phyloP scores from a whole-genome alignment of 1,140 invertebrate genomes.

The Heliconius hewitsoni region DNA sequence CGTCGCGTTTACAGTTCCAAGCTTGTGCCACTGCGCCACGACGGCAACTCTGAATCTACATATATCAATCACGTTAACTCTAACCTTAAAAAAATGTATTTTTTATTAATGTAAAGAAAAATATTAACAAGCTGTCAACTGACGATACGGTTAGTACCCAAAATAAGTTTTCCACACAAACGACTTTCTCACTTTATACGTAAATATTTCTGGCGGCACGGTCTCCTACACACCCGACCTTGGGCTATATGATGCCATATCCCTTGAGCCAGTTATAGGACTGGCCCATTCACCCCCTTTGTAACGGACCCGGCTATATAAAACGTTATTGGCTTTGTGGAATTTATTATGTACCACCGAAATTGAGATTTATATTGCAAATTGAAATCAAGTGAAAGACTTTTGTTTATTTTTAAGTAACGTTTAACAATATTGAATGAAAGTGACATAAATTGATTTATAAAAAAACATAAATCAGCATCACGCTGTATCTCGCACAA shows the following conservation, averaged over 20 bases:
- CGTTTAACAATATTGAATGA: no score
- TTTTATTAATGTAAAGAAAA: background rate
- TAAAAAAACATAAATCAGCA: no score
- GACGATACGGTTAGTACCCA: background rate
- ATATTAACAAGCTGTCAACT: background rate
- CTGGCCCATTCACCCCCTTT: slow-evolving; percentile 11
- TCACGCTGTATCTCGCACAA: no score
- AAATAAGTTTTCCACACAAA: slow-evolving; percentile 12
- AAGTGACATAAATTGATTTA: no score
- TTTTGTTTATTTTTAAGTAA: background rate
- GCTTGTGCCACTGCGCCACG: no score
- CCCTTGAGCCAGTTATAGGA: background rate
- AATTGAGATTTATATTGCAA: background rate
- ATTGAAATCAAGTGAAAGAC: background rate
- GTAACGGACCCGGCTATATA: slow-evolving; percentile 1
- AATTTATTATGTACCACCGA: slow-evolving; percentile 2
- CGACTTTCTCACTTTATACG: background rate
- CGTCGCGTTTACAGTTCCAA: no score
- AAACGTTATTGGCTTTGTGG: background rate
- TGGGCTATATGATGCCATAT: background rate
- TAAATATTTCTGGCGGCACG: slow-evolving; percentile 7
- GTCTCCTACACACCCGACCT: background rate
- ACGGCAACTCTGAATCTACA: no score
- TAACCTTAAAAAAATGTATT: background rate
- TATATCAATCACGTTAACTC: no score